Evolutionary conservation across 2,888 invertebrate species (phyloP), one percentile per base, ranked within the genome.

Genomic region (Agonum fuliginosum): DNA sequence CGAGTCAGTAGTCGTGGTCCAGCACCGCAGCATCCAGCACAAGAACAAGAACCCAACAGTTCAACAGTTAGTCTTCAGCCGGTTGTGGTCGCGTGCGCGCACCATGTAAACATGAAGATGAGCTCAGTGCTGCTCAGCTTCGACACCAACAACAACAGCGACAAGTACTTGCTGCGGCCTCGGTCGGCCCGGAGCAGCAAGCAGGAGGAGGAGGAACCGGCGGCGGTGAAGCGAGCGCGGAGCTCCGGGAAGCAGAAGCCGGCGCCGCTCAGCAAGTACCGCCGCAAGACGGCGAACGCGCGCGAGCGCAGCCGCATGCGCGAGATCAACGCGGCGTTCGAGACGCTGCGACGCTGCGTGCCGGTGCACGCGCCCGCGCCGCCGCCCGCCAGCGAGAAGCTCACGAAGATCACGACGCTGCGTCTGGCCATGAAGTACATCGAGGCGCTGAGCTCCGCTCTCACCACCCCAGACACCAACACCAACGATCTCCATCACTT

Each of bases 281-380:
- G 96, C 22, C 90, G 97, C 82, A 95, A 95, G 89, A 96, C 96
- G 0, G 97, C 97, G 10, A 97, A 97, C 87, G 95, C 96, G 0
- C 87, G 97, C 30, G 97, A 97, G 84, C 87, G 97, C 27, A 93
- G 93, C 80, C 90, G 97, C 75, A 97, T 97, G 96, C 89, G 94
- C 62, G 96, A 96, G 85, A 96, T 97, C 82, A 97, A 97, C 87
- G 90, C 91, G 78, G 97, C 96, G 0, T 97, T 97, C 86, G 96
- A 96, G 84, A 90, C 92, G 0, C 88, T 97, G 5, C 89, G 95
- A 20, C 89, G 91, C n/a, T 94, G 93, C 22, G 93, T 97, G 8
- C 97, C 97, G 3, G 89, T 90, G 70, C 84, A 22, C 12, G 22
- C 24, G 0, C 37, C 19, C n/a, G 19, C 27, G 5, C 30, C 27